Evolutionary conservation across 2,888 invertebrate species (phyloP).

Genomic region (Prosapia bicincta): DNA sequence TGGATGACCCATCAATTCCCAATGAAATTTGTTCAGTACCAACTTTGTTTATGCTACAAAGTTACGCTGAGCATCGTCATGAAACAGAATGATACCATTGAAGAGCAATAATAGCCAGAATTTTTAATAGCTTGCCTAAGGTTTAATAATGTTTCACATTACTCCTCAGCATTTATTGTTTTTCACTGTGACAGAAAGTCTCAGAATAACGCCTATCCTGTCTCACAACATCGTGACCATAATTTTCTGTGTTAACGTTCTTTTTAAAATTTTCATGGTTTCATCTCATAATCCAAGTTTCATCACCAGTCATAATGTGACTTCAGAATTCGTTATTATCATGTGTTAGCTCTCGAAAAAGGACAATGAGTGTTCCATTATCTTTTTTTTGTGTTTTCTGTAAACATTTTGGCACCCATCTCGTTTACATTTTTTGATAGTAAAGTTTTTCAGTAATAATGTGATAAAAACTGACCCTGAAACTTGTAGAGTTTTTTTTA

Average conservation of each 20-base stretch:
- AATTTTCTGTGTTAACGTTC: conserved; percentile 22
- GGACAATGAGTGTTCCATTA: too few relatives aligned
- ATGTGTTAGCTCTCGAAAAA: not conserved
- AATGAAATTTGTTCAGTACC: conserved; percentile 3
- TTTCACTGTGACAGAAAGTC: too few relatives aligned
- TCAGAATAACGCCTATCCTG: too few relatives aligned
- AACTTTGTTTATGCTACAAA: conserved; percentile 6
- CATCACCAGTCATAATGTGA: conserved; percentile 26
- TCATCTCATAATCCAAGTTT: conserved; percentile 14
- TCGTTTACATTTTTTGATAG: conserved; percentile 20
- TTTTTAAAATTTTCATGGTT: conserved; percentile 11
- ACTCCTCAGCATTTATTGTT: too few relatives aligned
- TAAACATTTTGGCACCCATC: too few relatives aligned
- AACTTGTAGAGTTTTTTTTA: not conserved
- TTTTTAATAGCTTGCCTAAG: not conserved
- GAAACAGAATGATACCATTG: conserved; percentile 26
- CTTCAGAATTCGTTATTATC: not conserved
- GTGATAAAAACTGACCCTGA: too few relatives aligned
- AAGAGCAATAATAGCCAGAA: conserved; percentile 31
- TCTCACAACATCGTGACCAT: conserved; percentile 19
- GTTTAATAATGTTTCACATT: too few relatives aligned
- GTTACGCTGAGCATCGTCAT: conserved; percentile 34
- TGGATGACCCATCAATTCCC: conserved; percentile 10
- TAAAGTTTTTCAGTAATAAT: not conserved
- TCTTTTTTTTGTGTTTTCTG: too few relatives aligned